Evolutionary conservation across 1,140 invertebrate genomes (phyloP), one percentile per base, ranked within the genome.

Genomic region (Orius laevigatus): DNA sequence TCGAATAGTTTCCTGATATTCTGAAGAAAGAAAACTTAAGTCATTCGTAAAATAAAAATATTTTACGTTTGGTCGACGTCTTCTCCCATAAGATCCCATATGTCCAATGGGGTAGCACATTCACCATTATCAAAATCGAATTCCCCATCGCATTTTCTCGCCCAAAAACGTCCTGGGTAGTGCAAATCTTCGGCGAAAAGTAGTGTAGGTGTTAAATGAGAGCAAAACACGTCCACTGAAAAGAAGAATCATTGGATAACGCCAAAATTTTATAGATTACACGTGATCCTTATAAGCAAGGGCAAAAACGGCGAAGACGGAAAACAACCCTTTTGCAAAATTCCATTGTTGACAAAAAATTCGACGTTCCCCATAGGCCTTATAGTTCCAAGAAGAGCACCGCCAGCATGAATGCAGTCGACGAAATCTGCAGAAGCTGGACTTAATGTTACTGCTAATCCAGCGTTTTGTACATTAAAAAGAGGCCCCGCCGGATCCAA

Each of bases 341-440:
- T n/a, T n/a, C n/a, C 81, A 0, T 78, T 78, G 58, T 84, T 84
- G 59, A 79, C 69, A 54, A 79, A 84, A 54, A 82, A 83, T 54
- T 84, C 81, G 0, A 78, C 68, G 55, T 81, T 75, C 0, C 79
- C 79, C 48, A 67, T 69, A 12, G 66, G 57, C 46, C 75, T 73
- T 10, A 75, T 35, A 52, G 74, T 71, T 0, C 77, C 76, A 57
- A 73, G 0, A 76, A 62, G 36, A 78, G 77, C 73, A 8, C 68
- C 77, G 59, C 83, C 81, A 0, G 81, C 81, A 48, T 85, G 82
- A 36, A 82, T 72, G 0, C 81, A 72, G 59, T 84, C 79, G 4
- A 84, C 80, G 56, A 81, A 82, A 0, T 63, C 50, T 0, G 77
- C 81, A 56, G 85, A 81, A 2, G 60, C 63, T 1, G 72, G 60